Conservation (phyloP, 2,797 vertebrate species). For the Otolemur crassicaudatus region DNA sequence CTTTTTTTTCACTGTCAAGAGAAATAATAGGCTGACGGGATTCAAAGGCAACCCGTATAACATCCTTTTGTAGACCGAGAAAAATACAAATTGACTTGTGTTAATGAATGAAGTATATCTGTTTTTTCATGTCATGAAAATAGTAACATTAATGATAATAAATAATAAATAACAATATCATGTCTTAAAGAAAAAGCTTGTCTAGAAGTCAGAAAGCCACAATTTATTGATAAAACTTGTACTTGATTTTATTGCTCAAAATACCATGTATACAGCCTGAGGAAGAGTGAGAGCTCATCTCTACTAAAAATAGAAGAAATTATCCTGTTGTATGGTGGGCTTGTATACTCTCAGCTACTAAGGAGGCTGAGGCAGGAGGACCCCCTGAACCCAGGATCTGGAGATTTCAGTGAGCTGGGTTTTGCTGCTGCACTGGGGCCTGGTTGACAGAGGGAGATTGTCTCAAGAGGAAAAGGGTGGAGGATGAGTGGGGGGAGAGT, state of each 20-base stretch:
- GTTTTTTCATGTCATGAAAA: constrained; percentile 19
- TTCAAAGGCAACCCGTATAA: constrained; percentile 42
- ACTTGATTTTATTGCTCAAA: not conserved
- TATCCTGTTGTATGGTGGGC: not conserved
- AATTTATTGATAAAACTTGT: not conserved
- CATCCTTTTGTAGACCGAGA: constrained; percentile 21
- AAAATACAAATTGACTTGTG: constrained; percentile 39
- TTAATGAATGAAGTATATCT: not conserved
- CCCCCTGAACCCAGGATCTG: not conserved
- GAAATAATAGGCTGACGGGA: constrained; percentile 48
- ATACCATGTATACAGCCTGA: not conserved
- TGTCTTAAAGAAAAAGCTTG: not conserved
- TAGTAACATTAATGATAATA: not conserved
- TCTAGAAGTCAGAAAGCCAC: not conserved
- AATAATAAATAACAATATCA: not conserved
- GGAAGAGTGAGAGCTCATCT: not conserved
- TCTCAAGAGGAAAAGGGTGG: no score
- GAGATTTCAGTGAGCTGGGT: not conserved
- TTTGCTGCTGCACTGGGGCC: not conserved
- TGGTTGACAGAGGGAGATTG: not conserved
- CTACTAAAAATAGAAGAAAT: not conserved
- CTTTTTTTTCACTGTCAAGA: constrained; percentile 25
- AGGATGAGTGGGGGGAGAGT: no score
- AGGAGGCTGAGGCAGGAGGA: not conserved
- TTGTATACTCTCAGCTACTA: not conserved